Percentiles rank a stretch among this genome's conserved stretches.
Conservation (phyloP, 1,140 invertebrate genomes). For the Ruditapes philippinarum region DNA sequence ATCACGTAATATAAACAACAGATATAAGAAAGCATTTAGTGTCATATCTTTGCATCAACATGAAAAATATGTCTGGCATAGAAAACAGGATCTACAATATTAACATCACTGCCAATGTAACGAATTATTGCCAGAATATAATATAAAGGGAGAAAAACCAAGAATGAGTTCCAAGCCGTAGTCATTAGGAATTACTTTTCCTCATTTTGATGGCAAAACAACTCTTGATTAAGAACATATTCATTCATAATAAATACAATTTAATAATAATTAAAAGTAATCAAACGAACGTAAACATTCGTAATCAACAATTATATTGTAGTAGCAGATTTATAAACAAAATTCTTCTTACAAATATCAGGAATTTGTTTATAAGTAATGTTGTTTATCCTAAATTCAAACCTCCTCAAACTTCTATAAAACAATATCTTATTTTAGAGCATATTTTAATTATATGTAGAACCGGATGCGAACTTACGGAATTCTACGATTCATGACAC, state of each 20-base stretch:
- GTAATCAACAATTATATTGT: no score
- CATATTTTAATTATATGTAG: no score
- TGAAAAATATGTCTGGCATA: neutral
- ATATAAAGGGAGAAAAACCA: neutral
- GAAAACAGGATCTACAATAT: neutral
- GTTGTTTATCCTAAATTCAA: no score
- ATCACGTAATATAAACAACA: neutral
- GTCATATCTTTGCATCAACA: neutral
- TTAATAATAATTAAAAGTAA: no score
- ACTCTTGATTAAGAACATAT: neutral
- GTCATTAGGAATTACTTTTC: neutral
- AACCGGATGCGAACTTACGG: conserved; percentile 42
- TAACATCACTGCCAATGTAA: neutral
- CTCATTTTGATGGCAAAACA: neutral
- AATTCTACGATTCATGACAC: conserved; percentile 56
- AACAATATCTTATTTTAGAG: no score
- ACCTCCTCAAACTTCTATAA: no score
- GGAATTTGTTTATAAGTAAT: no score
- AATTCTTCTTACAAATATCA: no score
- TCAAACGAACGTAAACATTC: no score
- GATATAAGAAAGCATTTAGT: neutral
- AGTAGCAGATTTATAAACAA: no score
- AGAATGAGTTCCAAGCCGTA: neutral
- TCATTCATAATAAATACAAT: neutral
- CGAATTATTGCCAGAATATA: neutral